Base-by-base conservation (phyloP, 2,113 vertebrate genomes). In the Pteronura brasiliensis region DNA sequence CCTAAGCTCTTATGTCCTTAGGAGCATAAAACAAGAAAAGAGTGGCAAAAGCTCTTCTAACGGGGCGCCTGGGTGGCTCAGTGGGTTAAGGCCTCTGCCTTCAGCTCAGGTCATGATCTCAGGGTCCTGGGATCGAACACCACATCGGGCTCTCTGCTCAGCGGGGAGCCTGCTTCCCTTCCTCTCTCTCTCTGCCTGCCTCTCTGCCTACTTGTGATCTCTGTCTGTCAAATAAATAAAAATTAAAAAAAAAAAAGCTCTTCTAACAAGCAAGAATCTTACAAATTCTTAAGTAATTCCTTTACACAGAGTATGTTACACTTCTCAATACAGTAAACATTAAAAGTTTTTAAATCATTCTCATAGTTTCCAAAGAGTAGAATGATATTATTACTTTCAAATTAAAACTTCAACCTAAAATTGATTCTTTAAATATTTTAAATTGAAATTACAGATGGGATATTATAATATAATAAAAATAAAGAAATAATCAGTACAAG, bases 371-470 rank as follows among this genome's bases (percentile, higher is more conserved):
- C 20, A 69, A 69, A 80, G 34, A 76, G 2, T 11, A 55, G 10
- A 29, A 83, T 52, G 52, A 39, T 71, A 29, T 57, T 96, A 2
- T 90, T 74, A 76, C 69, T 95, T 91, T 87, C 44, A 91, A 93
- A 69, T 91, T 69, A 65, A 95, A 93, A 90, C 72, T 42, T 93
- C 9, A 71, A 86, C 76, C 5, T 67, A 59, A 65, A 83, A 63
- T 34, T 76, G 36, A 82, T 93, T n/a, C 25, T 69, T 96, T 96
- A 87, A 96, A 80, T 2, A 67, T 67, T 90, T 93, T 52, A 90
- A 72, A 57, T 96, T 52, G 67, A 95, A 65, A 87, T 61, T 42
- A 25, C 0, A 76, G 8, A 3, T 88, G 23, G 69, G 6, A 61
- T 92, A 34, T 2, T n/a, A 7, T 90, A 55, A 47, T n/a, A 52